Evolutionary conservation across 1,140 invertebrate species (phyloP), one percentile per base, ranked within the genome.

Genomic region (Hypsibius dujardini): DNA sequence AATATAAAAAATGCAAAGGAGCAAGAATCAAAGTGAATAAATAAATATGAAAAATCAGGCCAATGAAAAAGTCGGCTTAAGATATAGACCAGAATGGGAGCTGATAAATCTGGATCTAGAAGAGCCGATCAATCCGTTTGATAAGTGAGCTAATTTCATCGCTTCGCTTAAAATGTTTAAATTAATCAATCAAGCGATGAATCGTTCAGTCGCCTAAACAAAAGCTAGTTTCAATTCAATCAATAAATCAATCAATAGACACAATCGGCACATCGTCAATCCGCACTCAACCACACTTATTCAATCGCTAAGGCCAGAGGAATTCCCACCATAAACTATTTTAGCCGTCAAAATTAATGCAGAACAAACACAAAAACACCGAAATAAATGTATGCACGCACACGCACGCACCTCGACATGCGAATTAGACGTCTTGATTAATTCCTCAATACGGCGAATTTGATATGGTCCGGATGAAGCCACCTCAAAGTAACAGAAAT

Each of bases 401-500:
- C 82, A 97, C 98, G 81, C 94, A 98, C 90, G 96, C 74, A 94
- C 95, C 83, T 98, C 95, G 73, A 98, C 94, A 85, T 95, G 96
- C 76, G 95, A 95, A 81, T 86, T 91, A 75, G 90, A 85, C 73
- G 92, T 96, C 87, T 97, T 98, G 82, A 95, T 96, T 77, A 98
- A 84, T 84, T 98, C 95, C 84, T 98, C 94, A 83, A 98, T 98
- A 80, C 94, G 87, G 77, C 95, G 86, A 80, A 98, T 96, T 82
- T 95, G 91, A 83, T 91, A 98, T 76, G 95, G 95, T 80, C 90
- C 87, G 78, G 89, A 90, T 75, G 91, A 90, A 76, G 90, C 88
- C 80, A 90, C 92, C 84, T 98, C 95, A 84, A 97, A 96, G 83
- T 95, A 98, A 78, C 98, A 94, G 85, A 95, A 98, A 87, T 98